Conservation (phyloP, 2,797 vertebrate species). For the Kryptopterus vitreolus region DNA sequence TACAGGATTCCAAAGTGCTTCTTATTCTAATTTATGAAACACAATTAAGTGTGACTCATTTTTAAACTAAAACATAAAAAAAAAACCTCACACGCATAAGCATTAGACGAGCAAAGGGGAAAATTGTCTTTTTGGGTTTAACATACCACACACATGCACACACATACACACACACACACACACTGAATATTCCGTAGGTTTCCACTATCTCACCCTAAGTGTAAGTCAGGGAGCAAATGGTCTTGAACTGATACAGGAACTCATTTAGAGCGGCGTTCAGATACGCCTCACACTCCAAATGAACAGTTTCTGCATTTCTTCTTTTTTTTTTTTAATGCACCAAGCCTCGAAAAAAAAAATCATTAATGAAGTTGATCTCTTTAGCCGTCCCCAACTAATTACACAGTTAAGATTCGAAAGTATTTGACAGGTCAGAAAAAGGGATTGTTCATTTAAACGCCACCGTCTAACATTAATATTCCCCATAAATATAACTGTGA, state of each 20-base stretch:
- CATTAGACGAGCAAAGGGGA: slow-evolving; percentile 53
- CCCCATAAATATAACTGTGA: slow-evolving; percentile 59
- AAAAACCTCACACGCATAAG: slow-evolving; percentile 44
- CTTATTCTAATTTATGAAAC: slow-evolving; percentile 75
- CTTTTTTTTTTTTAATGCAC: slow-evolving; percentile 23
- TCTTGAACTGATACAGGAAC: slow-evolving; percentile 64
- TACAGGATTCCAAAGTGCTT: slow-evolving; percentile 70
- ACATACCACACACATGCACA: not conserved
- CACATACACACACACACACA: slow-evolving; percentile 16
- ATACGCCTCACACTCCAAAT: slow-evolving; percentile 55
- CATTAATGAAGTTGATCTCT: slow-evolving; percentile 71
- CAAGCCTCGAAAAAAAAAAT: slow-evolving; percentile 53
- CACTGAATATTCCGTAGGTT: slow-evolving; percentile 60
- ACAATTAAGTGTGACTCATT: slow-evolving; percentile 77
- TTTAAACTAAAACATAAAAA: slow-evolving; percentile 68
- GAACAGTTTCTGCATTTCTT: slow-evolving; percentile 38
- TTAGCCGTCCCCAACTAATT: slow-evolving; percentile 66
- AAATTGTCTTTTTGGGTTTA: slow-evolving; percentile 65
- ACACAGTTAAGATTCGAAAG: slow-evolving; percentile 69
- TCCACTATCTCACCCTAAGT: slow-evolving; percentile 52
- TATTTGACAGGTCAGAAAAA: slow-evolving; percentile 62
- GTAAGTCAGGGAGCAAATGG: slow-evolving; percentile 52
- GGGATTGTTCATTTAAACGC: slow-evolving; percentile 65
- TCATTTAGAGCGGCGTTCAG: slow-evolving; percentile 59
- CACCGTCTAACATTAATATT: slow-evolving; percentile 63